Evolutionary conservation across 1,140 invertebrate species (phyloP), one percentile per base, ranked within the genome.

Genomic region (Apolygus lucorum): DNA sequence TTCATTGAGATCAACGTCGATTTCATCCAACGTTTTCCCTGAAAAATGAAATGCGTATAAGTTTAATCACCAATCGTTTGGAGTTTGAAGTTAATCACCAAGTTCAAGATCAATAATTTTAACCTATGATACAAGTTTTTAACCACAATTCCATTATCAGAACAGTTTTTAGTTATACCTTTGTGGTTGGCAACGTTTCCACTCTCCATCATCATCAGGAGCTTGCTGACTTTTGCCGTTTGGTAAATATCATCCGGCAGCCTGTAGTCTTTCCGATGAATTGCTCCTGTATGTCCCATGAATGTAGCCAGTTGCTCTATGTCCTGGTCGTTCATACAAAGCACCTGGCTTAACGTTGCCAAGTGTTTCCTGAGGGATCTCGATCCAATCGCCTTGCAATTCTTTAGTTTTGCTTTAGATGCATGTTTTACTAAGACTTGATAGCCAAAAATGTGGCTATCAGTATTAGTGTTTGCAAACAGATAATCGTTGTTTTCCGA

Each of bases 181-280:
- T 74, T 74, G 65, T 67, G 72, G 59, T 74, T 67, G n/a, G 64
- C 67, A 24, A 74, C 73, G 14, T 72, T 1, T 63, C 73, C 71
- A 54, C 74, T 72, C 64, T 75, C 73, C 72, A 74, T 74, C 67
- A 76, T 72, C 22, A 76, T 26, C 17, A 76, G 42, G 17, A 75
- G 24, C 72, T 76, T 76, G 1, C 72, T 74, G 1, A 76, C 69
- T 52, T 70, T 70, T 22, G 64, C 69, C n/a, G 34, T 67, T 29
- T 67, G 63, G 28, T 68, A 68, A 13, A 28, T 24, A 21, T 59
- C 54, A 59, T 59, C 54, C 4, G 54, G 54, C 22, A 59, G 22
- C 22, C 54, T 13, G 49, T 28, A 70, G n/a, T 24, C 21, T 28
- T 28, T 54, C 26, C 27, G 24, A 21, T 67, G 63, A 1, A 70